Evolutionary conservation across 2,888 invertebrate species (phyloP), one percentile per base, ranked within the genome.

Genomic region (Heterodera filipjevi): DNA sequence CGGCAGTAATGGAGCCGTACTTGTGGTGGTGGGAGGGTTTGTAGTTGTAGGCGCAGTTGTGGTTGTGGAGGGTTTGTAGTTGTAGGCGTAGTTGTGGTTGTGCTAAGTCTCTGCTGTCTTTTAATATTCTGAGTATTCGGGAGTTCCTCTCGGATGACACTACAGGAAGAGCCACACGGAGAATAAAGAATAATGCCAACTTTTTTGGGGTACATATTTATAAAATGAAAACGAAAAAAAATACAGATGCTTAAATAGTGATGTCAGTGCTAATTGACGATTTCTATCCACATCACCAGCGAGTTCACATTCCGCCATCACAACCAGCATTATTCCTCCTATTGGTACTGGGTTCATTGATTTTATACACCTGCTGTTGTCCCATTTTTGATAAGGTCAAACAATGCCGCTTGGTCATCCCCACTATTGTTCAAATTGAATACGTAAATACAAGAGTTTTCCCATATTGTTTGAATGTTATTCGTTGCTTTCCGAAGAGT

Each of bases 341-440:
- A 32, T 19, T 6, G 72, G 72, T 3, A 72, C 44, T 8, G 72
- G n/a, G 30, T 44, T 72, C 22, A 5, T 6, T 44, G 33, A 72
- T 72, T 72, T 72, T 19, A 72, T 72, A 19, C 59, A 32, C 22
- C 72, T 0, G 72, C 44, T 22, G 72, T 72, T 22, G 72, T 72
- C 0, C 72, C 72, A 72, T 72, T 72, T 39, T 72, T 72, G 10
- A 68, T 77, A 27, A 68, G 22, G 27, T 77, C 77, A 33, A 77
- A 68, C 27, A 77, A 39, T 16, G 39, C 73, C 49, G 49, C 71
- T 27, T 77, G 66, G 77, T 77, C 71, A 19, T 77, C 77, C 46
- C 64, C 66, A 19, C 66, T 66, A 33, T 35, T 77, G n/a, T 77
- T 77, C 71, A 77, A n/a, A 35, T 77, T 77, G 53, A 70, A 77